Conservation (phyloP, 1,140 invertebrate species). For the Zaprionus ghesquierei region DNA sequence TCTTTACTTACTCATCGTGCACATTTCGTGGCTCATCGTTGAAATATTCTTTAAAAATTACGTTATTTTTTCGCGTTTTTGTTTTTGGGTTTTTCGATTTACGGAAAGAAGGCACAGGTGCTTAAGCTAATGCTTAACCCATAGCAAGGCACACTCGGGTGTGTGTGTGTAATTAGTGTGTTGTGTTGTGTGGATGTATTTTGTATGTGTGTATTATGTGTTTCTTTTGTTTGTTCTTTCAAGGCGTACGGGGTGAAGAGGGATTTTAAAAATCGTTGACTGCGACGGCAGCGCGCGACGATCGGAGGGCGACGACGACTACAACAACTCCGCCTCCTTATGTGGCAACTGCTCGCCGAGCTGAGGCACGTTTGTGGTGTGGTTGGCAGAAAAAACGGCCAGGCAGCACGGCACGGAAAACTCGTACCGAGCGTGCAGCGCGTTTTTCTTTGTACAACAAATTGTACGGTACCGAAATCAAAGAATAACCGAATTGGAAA, state of each 20-base stretch:
- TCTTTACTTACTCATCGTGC: constrained; percentile 65
- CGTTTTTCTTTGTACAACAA: constrained; percentile 74
- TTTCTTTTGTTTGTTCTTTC: constrained; percentile 36
- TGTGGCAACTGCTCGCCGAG: constrained; percentile 62
- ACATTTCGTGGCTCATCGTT: constrained; percentile 43
- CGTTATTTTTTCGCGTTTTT: constrained; percentile 17
- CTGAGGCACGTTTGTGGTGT: constrained; percentile 81
- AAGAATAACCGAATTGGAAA: constrained; percentile 52
- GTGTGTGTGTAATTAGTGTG: constrained; percentile 31
- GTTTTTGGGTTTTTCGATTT: constrained; percentile 21
- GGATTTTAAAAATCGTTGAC: constrained; percentile 80
- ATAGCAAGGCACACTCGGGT: constrained; percentile 67
- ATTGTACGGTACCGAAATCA: constrained; percentile 73
- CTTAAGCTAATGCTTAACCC: constrained; percentile 49
- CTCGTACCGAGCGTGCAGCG: too few species aligned
- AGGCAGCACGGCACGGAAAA: too few species aligned
- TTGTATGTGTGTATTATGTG: constrained; percentile 19
- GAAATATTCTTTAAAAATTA: constrained; percentile 30
- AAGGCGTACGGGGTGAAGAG: constrained; percentile 62
- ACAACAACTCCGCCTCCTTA: constrained; percentile 4
- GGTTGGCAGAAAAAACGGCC: constrained; percentile 46
- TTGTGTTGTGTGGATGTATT: constrained; percentile 11
- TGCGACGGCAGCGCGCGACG: constrained; percentile 63
- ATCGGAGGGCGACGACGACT: constrained; percentile 16
- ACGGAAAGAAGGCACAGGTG: constrained; percentile 55